Evolutionary conservation across 2,797 vertebrate genomes (phyloP).

Genomic region (Basileuterus tristriatus): DNA sequence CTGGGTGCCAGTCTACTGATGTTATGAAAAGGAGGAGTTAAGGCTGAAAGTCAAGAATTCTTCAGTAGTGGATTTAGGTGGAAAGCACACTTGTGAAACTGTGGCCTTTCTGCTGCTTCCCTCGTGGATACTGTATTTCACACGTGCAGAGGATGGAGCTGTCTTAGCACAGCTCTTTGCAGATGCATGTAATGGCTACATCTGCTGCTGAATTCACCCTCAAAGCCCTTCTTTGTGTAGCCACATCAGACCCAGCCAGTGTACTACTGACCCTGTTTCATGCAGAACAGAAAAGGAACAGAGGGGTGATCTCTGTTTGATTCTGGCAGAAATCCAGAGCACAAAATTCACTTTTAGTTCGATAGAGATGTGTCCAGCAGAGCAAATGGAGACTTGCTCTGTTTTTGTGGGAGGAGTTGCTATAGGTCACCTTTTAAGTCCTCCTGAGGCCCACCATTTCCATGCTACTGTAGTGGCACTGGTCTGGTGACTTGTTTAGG

Average conservation of each 20-base stretch:
- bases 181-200: rapidly evolving
- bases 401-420: neutral
- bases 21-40: neutral
- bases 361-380: neutral
- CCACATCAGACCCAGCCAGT: neutral
- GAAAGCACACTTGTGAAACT: neutral
- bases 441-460: neutral
- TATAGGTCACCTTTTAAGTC: neutral
- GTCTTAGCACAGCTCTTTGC: neutral
- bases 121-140: rapidly evolving
- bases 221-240: neutral
- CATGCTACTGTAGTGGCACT: neutral
- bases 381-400: neutral
- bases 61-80: neutral
- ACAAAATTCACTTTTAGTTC: neutral
- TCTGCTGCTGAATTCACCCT: neutral
- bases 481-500: neutral
- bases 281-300: rapidly evolving
- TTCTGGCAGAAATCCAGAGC: neutral
- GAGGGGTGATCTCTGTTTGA: neutral
- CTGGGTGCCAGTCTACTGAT: neutral
- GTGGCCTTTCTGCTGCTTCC: neutral
- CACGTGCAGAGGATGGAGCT: neutral
- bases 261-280: neutral
- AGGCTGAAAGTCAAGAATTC: neutral